Conservation (phyloP, 2,113 vertebrate species). For the Etheostoma cragini region DNA sequence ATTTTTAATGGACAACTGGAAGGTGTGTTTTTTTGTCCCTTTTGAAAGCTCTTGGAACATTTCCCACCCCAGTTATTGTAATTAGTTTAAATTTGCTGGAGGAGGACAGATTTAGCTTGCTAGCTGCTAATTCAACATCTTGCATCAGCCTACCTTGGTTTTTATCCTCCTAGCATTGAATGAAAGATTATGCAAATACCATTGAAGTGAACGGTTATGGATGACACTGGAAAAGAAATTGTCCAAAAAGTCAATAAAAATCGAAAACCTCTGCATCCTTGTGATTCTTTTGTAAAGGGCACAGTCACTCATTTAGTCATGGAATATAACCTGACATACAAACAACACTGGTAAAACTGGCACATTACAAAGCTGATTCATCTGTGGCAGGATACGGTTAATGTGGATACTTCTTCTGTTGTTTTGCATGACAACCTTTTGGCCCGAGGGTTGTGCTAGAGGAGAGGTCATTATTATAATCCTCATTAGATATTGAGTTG, state of each 20-base stretch:
- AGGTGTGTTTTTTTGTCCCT: slow-evolving; percentile 34
- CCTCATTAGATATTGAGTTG: neutral
- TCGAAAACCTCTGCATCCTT: slow-evolving; percentile 71
- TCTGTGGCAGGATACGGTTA: neutral
- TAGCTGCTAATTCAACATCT: slow-evolving; percentile 56
- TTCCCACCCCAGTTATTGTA: slow-evolving; percentile 7
- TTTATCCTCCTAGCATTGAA: slow-evolving; percentile 77
- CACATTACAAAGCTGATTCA: neutral
- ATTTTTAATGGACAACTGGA: slow-evolving; percentile 59
- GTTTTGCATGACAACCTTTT: neutral
- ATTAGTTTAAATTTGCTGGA: slow-evolving; percentile 29
- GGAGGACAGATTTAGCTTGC: slow-evolving; percentile 52
- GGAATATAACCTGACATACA: rapidly evolving
- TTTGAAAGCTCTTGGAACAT: slow-evolving; percentile 37
- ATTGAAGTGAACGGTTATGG: slow-evolving; percentile 89
- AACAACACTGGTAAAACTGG: neutral
- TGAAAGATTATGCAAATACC: slow-evolving; percentile 94
- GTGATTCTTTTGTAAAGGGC: neutral
- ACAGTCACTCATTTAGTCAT: neutral
- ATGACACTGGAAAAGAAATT: slow-evolving; percentile 98
- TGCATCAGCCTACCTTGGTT: slow-evolving; percentile 68
- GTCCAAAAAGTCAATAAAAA: slow-evolving; percentile 93
- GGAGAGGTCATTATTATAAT: neutral
- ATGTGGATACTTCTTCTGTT: neutral
- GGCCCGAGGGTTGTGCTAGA: neutral